A percentile compares a stretch with the other conserved stretches of the same genome.
Evolutionary conservation across 2,113 vertebrate genomes (phyloP).

Genomic region (Maccullochella peelii): DNA sequence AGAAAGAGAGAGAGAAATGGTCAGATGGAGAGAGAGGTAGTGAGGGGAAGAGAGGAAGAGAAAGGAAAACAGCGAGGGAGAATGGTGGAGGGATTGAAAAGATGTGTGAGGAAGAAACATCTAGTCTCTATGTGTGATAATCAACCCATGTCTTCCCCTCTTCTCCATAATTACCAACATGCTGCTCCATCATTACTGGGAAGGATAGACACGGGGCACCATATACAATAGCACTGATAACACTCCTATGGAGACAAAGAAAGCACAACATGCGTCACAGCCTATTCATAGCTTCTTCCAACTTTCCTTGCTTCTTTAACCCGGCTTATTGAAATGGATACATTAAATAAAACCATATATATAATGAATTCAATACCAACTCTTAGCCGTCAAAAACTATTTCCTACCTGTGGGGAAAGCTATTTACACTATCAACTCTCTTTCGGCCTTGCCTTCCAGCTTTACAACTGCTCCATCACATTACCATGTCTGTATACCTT

Average conservation of each 20-base stretch:
- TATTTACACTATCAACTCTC: not conserved
- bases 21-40: not conserved
- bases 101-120: slow-evolving; percentile 34
- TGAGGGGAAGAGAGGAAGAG: not conserved
- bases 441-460: not conserved
- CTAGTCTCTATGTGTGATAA: slow-evolving; percentile 58
- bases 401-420: slow-evolving; percentile 16
- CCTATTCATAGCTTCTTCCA: slow-evolving; percentile 20
- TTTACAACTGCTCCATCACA: slow-evolving; percentile 7
- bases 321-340: not conserved
- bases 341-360: not conserved
- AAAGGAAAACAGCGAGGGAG: not conserved
- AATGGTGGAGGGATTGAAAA: slow-evolving; percentile 18
- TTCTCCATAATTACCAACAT: slow-evolving; percentile 53
- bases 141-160: slow-evolving; percentile 47
- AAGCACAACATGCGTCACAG: slow-evolving; percentile 2
- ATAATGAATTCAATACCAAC: not conserved
- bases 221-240: slow-evolving; percentile 2
- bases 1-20: not conserved
- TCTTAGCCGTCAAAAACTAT: not conserved
- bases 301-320: slow-evolving; percentile 15
- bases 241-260: slow-evolving; percentile 9
- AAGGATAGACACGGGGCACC: slow-evolving; percentile 33
- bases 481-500: slow-evolving; percentile 35
- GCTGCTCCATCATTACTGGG: slow-evolving; percentile 49